Conservation (phyloP, 2,888 invertebrate species). For the Boloria euphrosyne region DNA sequence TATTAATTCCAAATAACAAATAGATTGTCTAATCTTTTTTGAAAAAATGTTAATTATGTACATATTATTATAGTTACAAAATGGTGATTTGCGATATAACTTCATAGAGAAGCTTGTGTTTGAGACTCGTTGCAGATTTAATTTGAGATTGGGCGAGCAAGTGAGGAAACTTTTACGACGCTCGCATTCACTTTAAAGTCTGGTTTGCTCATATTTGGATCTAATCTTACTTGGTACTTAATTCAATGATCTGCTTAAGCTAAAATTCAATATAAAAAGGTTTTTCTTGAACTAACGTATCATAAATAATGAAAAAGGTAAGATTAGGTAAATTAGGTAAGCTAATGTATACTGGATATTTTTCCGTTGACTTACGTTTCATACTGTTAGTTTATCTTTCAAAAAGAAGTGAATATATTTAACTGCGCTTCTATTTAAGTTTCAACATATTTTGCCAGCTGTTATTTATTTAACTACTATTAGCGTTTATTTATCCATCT, state of each 20-base stretch:
- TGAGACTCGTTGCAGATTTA: slow-evolving; percentile 67
- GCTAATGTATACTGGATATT: no score
- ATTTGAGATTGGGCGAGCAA: slow-evolving; percentile 69
- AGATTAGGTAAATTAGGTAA: no score
- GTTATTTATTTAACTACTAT: no score
- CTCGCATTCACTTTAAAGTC: slow-evolving; percentile 53
- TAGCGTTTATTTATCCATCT: no score
- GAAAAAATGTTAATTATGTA: not conserved
- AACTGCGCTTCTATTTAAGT: no score
- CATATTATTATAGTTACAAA: not conserved
- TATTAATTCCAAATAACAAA: not conserved
- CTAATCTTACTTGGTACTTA: slow-evolving; percentile 27
- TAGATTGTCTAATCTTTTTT: not conserved
- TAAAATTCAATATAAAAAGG: not conserved
- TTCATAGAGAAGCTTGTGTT: slow-evolving; percentile 39
- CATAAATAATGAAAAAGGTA: no score
- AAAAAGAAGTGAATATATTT: no score
- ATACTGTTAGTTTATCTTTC: no score
- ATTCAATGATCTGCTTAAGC: slow-evolving; percentile 14
- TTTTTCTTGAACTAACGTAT: not conserved
- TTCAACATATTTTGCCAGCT: no score
- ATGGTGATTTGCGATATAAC: slow-evolving; percentile 6
- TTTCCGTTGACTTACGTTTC: no score
- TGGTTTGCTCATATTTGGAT: slow-evolving; percentile 41
- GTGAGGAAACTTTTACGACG: slow-evolving; percentile 65